Percentiles rank a stretch among this genome's conserved stretches.
phyloP scores from a whole-genome alignment of 2,797 vertebrate genomes.

The Mus minutoides region DNA sequence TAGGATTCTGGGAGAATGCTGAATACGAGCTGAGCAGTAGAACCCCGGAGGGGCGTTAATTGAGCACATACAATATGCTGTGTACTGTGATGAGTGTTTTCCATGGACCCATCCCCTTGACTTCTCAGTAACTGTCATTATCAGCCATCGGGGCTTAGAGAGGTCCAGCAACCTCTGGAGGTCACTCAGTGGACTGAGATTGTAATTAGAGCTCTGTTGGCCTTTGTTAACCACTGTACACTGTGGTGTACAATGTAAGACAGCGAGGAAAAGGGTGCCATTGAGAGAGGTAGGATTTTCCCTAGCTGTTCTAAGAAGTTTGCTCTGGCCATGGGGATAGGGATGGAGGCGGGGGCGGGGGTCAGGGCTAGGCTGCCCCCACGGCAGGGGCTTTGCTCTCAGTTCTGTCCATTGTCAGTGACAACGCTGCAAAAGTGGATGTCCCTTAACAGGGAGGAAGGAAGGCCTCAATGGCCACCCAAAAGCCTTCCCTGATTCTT shows the following conservation, averaged over 20 bases:
- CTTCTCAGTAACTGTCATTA: neutral
- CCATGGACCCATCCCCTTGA: neutral
- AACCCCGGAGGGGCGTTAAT: neutral
- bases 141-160: neutral
- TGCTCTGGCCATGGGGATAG: too few relatives aligned
- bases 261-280: neutral
- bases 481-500: neutral
- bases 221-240: neutral
- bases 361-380: neutral
- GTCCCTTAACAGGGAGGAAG: neutral
- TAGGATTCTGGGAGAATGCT: neutral
- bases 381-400: neutral
- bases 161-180: neutral
- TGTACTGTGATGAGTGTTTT: neutral
- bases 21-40: neutral
- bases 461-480: neutral
- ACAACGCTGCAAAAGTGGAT: neutral
- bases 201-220: neutral
- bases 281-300: neutral
- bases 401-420: neutral
- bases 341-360: neutral
- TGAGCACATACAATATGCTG: neutral
- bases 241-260: neutral
- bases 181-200: slow-evolving; percentile 28
- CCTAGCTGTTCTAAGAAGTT: neutral